A percentile compares a stretch with the other conserved stretches of the same genome.
Conservation (phyloP, 30 jellyfish, hydroid and myxozoan genomes). For the Aurelia coerulea region DNA sequence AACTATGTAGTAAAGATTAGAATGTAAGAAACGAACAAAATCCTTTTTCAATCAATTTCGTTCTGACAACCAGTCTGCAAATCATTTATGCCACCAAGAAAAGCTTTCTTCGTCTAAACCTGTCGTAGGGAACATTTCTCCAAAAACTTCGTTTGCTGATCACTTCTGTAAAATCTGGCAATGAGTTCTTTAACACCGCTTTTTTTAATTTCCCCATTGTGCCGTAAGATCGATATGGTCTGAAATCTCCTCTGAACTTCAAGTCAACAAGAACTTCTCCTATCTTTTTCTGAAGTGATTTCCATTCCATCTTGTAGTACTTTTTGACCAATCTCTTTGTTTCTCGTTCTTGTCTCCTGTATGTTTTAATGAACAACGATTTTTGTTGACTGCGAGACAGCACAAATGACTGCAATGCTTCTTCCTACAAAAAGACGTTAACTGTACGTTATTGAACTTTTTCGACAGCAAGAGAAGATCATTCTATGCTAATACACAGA, state of each 20-base stretch:
- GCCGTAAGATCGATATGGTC: constrained; percentile 24
- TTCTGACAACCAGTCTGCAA: neutral
- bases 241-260: constrained; percentile 75
- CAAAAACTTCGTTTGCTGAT: constrained; percentile 37
- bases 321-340: constrained; percentile 43
- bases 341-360: constrained; percentile 44
- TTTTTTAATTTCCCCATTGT: constrained; percentile 26
- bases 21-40: neutral
- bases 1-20: no score
- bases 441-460: no score
- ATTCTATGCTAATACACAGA: no score
- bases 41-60: neutral
- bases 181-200: constrained; percentile 43
- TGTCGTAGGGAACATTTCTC: constrained; percentile 72
- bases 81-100: neutral
- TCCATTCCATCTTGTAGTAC: constrained; percentile 41
- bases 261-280: constrained; percentile 65
- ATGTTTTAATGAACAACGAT: constrained; percentile 14
- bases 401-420: constrained; percentile 15
- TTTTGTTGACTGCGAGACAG: constrained; percentile 55
- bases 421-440: neutral
- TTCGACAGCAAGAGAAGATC: no score
- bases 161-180: constrained; percentile 45
- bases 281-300: constrained; percentile 38
- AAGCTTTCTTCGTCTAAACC: constrained; percentile 56